Base-by-base conservation (phyloP, 2,888 invertebrate genomes). In the Meganola albula region DNA sequence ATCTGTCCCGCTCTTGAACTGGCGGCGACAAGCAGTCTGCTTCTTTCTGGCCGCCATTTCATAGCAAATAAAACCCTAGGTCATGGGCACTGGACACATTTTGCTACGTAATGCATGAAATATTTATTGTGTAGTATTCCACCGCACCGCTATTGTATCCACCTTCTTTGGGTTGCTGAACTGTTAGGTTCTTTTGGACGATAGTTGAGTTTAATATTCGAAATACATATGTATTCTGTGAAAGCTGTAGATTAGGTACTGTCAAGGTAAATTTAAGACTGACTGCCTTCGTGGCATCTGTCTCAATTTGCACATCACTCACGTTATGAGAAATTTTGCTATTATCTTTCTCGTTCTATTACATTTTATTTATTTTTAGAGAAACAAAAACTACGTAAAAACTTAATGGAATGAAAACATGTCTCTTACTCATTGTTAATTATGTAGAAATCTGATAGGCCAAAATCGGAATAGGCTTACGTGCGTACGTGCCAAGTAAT, bases 21-120 rank as follows among this genome's bases (percentile, higher is more conserved):
- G 69, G 72, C 72, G 85, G 85, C 85, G 85, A 83, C 85, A 85
- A 70, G 84, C 85, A 68, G 85, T 85, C 85, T 85, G 85, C 72
- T 73, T 59, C 63, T 67, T 71, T 73, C 70, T 67, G 67, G 51
- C 77, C 67, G 61, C 65, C 63, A 69, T 57, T 59, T 63, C 73
- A 64, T 61, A 53, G 79, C 68, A 80, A 82, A 80, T 67, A 65
- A 76, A 80, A 79, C 82, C 75, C 77, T 80, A 78, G 72, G 72
- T 75, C 75, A 75, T 54, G 69, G 68, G 63, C 74, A 57, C 67
- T 80, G 76, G 70, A 76, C 71, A 67, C 63, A 75, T 78, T 79
- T 80, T 84, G 58, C 69, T 63, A 58, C n/a, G n/a, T 56, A 62
- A 45, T 44, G 44, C 44, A 39, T 44, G 37, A 40, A 43, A 25